A percentile compares a stretch with the other conserved stretches of the same genome.
These are phyloP conservation scores for Zaprionus tsacasi DNA, from an alignment of 1,140 invertebrate species.

Conservation along the genomic window DNA sequence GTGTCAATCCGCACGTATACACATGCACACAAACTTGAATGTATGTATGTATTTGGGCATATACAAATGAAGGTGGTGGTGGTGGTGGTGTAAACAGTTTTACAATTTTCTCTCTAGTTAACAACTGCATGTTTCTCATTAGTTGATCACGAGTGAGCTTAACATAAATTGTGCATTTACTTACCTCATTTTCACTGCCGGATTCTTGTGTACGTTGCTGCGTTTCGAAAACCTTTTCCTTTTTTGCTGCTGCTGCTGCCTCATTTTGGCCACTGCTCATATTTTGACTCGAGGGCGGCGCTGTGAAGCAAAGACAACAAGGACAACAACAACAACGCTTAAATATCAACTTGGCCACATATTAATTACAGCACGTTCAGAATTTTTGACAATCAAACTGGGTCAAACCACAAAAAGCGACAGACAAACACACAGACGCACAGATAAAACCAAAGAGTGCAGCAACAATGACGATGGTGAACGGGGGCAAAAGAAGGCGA, in stretches of 20 bases:
- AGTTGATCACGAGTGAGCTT: slow-evolving; percentile 4
- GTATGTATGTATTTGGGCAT: not conserved
- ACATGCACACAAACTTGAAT: not conserved
- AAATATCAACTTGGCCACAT: slow-evolving; percentile 43
- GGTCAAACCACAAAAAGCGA: slow-evolving; percentile 63
- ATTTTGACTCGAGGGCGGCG: slow-evolving; percentile 63
- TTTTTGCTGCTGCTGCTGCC: slow-evolving; percentile 73
- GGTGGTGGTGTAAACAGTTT: slow-evolving; percentile 6
- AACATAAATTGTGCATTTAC: not conserved
- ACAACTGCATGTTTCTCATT: not conserved
- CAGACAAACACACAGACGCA: slow-evolving; percentile 10
- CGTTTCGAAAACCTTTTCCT: slow-evolving; percentile 77
- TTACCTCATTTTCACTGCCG: slow-evolving; percentile 81
- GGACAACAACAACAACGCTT: slow-evolving; percentile 2
- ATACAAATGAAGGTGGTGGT: not conserved
- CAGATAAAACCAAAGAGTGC: slow-evolving; percentile 21
- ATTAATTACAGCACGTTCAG: slow-evolving; percentile 45
- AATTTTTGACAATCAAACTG: slow-evolving; percentile 69
- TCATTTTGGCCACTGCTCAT: slow-evolving; percentile 83
- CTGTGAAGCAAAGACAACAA: slow-evolving; percentile 43
- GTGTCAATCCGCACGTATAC: slow-evolving; percentile 5
- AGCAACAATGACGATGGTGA: slow-evolving; percentile 18
- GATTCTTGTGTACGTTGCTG: slow-evolving; percentile 77
- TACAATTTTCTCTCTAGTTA: not conserved
- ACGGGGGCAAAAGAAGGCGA: slow-evolving; percentile 15